Percentiles rank a stretch among this genome's conserved stretches.
These are phyloP conservation scores for Venustoraphidia nigricollis DNA, from an alignment of 2,888 invertebrate species.

Conservation along the genomic window DNA sequence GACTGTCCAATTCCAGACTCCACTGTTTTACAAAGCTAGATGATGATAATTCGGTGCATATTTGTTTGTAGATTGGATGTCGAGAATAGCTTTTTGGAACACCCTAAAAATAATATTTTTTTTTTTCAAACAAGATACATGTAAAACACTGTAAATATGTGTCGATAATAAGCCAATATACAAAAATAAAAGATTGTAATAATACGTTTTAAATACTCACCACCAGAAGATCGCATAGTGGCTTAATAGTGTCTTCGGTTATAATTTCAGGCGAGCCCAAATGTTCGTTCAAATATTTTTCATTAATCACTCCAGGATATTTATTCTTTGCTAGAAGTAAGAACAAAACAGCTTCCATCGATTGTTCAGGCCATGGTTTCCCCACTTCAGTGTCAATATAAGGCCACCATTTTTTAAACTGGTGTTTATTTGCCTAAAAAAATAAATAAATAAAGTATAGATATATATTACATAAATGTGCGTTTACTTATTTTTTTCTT, in stretches of 20 bases:
- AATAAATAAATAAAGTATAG: background rate
- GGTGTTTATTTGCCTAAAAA: slow-evolving; percentile 33
- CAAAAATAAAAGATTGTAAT: slow-evolving; percentile 12
- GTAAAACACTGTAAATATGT: slow-evolving; percentile 6
- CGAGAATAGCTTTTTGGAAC: slow-evolving; percentile 38
- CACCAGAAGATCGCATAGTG: slow-evolving; percentile 43
- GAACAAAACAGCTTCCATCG: slow-evolving; percentile 46
- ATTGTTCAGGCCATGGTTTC: slow-evolving; percentile 46
- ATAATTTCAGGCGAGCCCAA: slow-evolving; percentile 40
- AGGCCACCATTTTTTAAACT: slow-evolving; percentile 42
- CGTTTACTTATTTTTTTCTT: background rate
- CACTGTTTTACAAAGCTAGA: slow-evolving; percentile 36
- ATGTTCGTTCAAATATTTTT: slow-evolving; percentile 35
- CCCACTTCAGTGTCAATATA: slow-evolving; percentile 40
- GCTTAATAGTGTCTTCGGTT: slow-evolving; percentile 37
- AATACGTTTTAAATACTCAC: slow-evolving; percentile 26
- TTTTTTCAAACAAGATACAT: slow-evolving; percentile 1
- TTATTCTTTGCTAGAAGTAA: slow-evolving; percentile 31
- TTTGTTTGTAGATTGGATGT: slow-evolving; percentile 49
- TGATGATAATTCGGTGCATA: slow-evolving; percentile 36
- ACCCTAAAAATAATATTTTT: slow-evolving; percentile 30
- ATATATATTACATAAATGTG: background rate
- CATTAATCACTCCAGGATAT: slow-evolving; percentile 34
- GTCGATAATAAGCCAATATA: slow-evolving; percentile 8
- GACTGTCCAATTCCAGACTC: slow-evolving; percentile 36